These are phyloP conservation scores for Tetragonula carbonaria DNA, from an alignment of 2,888 invertebrate species.

Conservation along the genomic window DNA sequence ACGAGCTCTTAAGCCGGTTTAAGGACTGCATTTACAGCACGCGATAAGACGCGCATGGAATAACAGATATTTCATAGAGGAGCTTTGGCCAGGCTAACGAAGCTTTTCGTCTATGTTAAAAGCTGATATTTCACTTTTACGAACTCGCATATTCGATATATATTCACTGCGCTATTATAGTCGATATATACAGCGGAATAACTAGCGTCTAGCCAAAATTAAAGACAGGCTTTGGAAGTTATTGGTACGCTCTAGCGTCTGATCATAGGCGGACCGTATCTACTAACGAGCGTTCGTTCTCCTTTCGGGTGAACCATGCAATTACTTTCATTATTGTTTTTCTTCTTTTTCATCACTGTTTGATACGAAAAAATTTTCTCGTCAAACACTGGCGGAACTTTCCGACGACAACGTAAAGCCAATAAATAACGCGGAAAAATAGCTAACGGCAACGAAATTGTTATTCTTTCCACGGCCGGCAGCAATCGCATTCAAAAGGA, in stretches of 20 bases:
- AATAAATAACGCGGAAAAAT: neutral
- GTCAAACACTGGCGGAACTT: neutral
- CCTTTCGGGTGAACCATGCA: too few species aligned
- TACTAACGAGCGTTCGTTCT: neutral
- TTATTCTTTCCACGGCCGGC: neutral
- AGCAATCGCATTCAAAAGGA: neutral
- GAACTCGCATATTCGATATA: neutral
- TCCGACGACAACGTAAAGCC: neutral
- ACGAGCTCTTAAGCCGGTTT: slow-evolving; percentile 49
- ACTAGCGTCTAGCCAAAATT: neutral
- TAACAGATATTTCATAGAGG: slow-evolving; percentile 17
- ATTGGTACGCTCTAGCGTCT: neutral
- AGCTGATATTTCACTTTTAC: slow-evolving; percentile 3
- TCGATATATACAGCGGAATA: neutral
- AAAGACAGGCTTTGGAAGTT: neutral
- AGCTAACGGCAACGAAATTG: neutral
- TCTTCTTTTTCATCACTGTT: neutral
- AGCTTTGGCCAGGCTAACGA: slow-evolving; percentile 23
- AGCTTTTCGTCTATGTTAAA: neutral
- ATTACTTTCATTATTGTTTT: neutral
- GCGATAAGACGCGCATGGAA: slow-evolving; percentile 38
- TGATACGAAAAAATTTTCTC: neutral
- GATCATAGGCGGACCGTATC: neutral
- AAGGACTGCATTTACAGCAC: slow-evolving; percentile 44
- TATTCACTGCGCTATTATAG: neutral